These are phyloP conservation scores for Yoshiicerus persimilis DNA, from an alignment of 1,140 invertebrate species.

Conservation along the genomic window DNA sequence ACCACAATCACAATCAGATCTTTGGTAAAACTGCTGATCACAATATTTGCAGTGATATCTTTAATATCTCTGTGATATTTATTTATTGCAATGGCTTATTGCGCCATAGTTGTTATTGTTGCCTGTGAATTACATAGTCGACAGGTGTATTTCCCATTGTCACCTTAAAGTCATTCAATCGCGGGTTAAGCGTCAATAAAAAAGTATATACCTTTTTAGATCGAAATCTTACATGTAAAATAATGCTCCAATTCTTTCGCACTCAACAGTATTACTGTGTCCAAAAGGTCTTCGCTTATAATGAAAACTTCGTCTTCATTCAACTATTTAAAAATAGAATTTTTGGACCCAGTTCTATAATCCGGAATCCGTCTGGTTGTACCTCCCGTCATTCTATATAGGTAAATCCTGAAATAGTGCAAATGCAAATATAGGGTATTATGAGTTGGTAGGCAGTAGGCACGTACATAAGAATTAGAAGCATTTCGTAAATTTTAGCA, in stretches of 20 bases:
- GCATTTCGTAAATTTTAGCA: no score
- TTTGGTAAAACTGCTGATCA: no score
- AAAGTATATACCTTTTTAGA: not conserved
- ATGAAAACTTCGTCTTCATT: not conserved
- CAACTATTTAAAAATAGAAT: not conserved
- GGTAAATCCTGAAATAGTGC: not conserved
- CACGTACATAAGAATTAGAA: no score
- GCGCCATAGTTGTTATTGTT: not conserved
- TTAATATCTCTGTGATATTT: not conserved
- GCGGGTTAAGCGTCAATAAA: not conserved
- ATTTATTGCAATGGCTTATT: not conserved
- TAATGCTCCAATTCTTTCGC: not conserved
- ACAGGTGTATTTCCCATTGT: not conserved
- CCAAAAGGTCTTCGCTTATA: not conserved
- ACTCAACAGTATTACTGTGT: not conserved
- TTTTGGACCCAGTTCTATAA: not conserved
- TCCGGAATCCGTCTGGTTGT: not conserved
- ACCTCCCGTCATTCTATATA: not conserved
- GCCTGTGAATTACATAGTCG: rapidly evolving
- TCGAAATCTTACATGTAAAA: not conserved
- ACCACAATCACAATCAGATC: no score
- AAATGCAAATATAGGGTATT: no score
- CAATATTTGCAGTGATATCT: no score
- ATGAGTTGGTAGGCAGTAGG: no score
- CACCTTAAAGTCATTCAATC: not conserved